phyloP scores from a whole-genome alignment of 1,140 invertebrate species.

The Zaprionus ghesquierei region DNA sequence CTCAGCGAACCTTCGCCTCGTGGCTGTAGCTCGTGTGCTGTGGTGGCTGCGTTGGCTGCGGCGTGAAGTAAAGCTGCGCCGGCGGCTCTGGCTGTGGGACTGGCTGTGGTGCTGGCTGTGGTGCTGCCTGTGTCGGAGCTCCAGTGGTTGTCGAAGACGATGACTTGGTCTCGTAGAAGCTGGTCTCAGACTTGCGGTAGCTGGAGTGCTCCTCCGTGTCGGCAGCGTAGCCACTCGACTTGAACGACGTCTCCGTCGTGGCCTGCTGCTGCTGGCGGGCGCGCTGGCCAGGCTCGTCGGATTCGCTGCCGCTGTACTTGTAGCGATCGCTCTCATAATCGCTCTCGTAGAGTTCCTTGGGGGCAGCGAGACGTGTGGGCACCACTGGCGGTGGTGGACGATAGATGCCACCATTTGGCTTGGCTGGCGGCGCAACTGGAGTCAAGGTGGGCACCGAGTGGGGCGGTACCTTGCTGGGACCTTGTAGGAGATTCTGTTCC shows the following conservation, averaged over 20 bases:
- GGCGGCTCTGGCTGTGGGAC: conserved; percentile 57
- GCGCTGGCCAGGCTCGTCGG: conserved; percentile 86
- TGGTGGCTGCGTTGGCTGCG: conserved; percentile 23
- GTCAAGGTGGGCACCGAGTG: conserved; percentile 83
- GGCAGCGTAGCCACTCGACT: conserved; percentile 88
- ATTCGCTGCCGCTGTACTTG: conserved; percentile 87
- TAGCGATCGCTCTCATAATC: conserved; percentile 90
- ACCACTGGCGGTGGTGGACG: conserved; percentile 84
- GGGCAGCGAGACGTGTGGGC: conserved; percentile 86
- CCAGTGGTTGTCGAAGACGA: conserved; percentile 25
- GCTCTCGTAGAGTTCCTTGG: conserved; percentile 85
- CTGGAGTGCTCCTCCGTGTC: conserved; percentile 86
- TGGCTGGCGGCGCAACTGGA: conserved; percentile 38
- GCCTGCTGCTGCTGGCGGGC: conserved; percentile 84
- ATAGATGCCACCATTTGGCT: conserved; percentile 26
- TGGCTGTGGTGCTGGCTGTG: not conserved
- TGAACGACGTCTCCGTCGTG: conserved; percentile 61
- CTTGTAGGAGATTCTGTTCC: conserved; percentile 84
- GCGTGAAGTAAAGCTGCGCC: conserved; percentile 49
- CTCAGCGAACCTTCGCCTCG: conserved; percentile 79
- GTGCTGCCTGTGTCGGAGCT: not conserved
- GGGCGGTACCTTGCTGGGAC: conserved; percentile 84
- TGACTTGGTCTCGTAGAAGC: conserved; percentile 64
- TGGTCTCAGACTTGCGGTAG: conserved; percentile 74
- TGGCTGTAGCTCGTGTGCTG: conserved; percentile 50